These are phyloP conservation scores for Eristalis intricaria DNA, from an alignment of 2,888 invertebrate species.

Conservation along the genomic window DNA sequence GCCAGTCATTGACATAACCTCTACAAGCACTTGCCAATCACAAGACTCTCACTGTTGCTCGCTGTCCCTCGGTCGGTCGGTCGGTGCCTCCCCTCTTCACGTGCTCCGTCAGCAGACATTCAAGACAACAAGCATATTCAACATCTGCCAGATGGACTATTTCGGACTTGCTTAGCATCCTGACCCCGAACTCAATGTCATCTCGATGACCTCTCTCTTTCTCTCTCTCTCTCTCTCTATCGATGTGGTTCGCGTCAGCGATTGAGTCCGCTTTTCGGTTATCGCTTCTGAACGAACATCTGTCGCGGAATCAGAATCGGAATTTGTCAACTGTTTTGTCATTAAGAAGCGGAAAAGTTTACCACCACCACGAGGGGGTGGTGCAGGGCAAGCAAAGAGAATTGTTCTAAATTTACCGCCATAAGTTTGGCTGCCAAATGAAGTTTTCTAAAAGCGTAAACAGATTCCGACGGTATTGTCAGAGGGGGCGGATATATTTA, in stretches of 20 bases:
- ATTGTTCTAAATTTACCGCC: constrained; percentile 23
- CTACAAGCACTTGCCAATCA: constrained; percentile 60
- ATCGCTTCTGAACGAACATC: constrained; percentile 22
- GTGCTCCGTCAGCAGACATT: constrained; percentile 60
- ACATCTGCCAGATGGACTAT: constrained; percentile 70
- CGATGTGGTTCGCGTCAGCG: background rate
- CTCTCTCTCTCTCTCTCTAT: background rate
- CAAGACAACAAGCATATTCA: constrained; percentile 35
- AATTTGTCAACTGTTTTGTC: constrained; percentile 42
- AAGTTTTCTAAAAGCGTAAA: constrained; percentile 1
- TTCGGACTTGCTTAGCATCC: constrained; percentile 63
- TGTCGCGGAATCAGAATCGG: constrained; percentile 13
- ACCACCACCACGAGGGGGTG: background rate
- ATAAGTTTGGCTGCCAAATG: constrained; percentile 31
- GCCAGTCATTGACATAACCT: constrained; percentile 60
- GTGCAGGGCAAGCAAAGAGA: background rate
- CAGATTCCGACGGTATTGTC: background rate
- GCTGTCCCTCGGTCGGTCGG: background rate
- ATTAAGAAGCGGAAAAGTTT: constrained; percentile 13
- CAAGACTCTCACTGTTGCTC: constrained; percentile 15
- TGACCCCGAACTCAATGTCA: constrained; percentile 29
- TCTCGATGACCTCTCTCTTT: background rate
- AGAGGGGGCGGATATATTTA: constrained; percentile 8
- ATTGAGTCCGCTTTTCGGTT: background rate
- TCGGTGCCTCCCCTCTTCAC: constrained; percentile 20